A percentile compares a stretch with the other conserved stretches of the same genome.
phyloP scores from a whole-genome alignment of 64 coral and sea anemone species.

The Hydrozoanthus tunicans region DNA sequence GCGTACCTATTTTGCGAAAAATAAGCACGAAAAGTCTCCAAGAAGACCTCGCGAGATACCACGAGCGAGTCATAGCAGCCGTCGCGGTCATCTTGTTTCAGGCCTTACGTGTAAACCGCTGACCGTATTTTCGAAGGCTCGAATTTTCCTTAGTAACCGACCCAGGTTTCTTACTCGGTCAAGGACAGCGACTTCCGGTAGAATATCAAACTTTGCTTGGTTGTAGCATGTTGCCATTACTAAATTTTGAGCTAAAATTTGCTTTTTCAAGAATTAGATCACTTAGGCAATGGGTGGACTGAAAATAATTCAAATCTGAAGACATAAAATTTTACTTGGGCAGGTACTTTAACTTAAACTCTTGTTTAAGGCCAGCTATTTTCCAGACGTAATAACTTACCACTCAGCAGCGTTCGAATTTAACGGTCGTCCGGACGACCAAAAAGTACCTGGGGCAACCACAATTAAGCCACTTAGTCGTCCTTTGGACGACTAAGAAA shows the following conservation, averaged over 20 bases:
- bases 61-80: neutral
- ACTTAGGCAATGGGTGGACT: neutral
- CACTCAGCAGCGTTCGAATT: too few relatives aligned
- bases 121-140: neutral
- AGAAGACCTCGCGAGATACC: neutral
- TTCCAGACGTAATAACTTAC: too few relatives aligned
- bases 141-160: conserved; percentile 40
- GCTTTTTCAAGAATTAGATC: conserved; percentile 15
- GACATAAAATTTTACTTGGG: conserved; percentile 33
- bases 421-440: too few relatives aligned
- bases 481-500: too few relatives aligned
- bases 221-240: neutral
- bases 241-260: conserved; percentile 1
- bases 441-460: too few relatives aligned
- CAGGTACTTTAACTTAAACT: neutral
- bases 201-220: conserved; percentile 26
- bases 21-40: neutral
- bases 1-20: conserved; percentile 2
- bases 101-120: neutral
- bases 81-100: neutral
- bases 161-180: conserved; percentile 21
- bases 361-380: too few relatives aligned
- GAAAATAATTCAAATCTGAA: conserved; percentile 36
- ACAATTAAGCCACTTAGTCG: too few relatives aligned
- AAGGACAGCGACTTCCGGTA: conserved; percentile 5